Evolutionary conservation across 2,113 vertebrate genomes (phyloP).

Genomic region (Crotophaga sulcirostris): DNA sequence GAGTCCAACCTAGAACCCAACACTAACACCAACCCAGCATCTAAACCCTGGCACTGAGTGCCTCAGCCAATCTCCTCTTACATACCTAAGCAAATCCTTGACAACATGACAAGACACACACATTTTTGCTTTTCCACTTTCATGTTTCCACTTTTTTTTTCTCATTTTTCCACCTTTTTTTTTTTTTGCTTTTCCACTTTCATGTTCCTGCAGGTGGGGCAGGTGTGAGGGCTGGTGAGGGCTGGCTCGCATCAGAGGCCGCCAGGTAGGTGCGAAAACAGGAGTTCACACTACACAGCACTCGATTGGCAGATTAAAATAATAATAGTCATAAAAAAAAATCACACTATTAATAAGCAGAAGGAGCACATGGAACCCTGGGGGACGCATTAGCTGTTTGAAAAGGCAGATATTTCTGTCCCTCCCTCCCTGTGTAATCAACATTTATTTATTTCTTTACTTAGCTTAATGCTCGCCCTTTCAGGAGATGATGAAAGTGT

Average conservation of each 20-base stretch:
- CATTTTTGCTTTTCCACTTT: not conserved
- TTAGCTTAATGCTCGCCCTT: constrained; percentile 54
- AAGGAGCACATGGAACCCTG: not conserved
- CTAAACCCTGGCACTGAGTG: too few relatives aligned
- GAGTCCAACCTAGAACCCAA: too few relatives aligned
- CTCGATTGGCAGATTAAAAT: not conserved
- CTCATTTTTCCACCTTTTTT: not conserved
- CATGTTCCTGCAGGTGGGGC: not conserved
- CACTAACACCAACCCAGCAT: too few relatives aligned
- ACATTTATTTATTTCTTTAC: constrained; percentile 44
- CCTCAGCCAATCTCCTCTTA: too few relatives aligned
- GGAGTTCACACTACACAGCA: not conserved
- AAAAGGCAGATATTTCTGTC: constrained; percentile 9
- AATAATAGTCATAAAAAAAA: not conserved
- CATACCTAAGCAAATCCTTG: rapidly evolving
- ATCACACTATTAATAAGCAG: constrained; percentile 14
- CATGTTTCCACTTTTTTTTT: not conserved
- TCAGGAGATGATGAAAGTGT: constrained; percentile 63
- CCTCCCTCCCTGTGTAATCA: constrained; percentile 12
- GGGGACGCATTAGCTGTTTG: constrained; percentile 20
- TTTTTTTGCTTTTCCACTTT: not conserved
- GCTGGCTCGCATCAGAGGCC: rapidly evolving
- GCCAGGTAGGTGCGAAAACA: rapidly evolving
- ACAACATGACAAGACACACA: not conserved
- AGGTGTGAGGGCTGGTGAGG: not conserved